Conservation (phyloP, 2,888 invertebrate genomes). For the Criorhina ranunculi region DNA sequence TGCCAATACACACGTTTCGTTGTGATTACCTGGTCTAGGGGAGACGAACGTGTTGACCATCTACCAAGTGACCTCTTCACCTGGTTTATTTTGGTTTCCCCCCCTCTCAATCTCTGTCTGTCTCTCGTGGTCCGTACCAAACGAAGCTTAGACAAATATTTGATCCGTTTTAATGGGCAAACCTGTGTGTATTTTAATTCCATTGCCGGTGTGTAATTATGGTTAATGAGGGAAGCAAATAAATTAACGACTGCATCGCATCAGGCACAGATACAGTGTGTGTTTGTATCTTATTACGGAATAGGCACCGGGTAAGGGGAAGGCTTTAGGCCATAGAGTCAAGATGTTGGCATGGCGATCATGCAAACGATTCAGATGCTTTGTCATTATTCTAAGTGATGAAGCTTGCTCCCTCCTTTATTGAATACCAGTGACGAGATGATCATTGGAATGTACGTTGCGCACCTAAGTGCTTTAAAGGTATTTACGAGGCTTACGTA, state of each 20-base stretch:
- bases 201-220: slow-evolving; percentile 54
- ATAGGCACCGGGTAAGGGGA: not conserved
- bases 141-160: slow-evolving; percentile 64
- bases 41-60: not conserved
- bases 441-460: slow-evolving; percentile 43
- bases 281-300: slow-evolving; percentile 14
- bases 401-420: slow-evolving; percentile 1
- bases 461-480: slow-evolving; percentile 31
- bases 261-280: slow-evolving; percentile 22
- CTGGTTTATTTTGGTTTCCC: slow-evolving; percentile 46
- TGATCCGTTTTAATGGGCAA: slow-evolving; percentile 59
- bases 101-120: not conserved
- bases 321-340: slow-evolving; percentile 19
- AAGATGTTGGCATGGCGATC: slow-evolving; percentile 36
- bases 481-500: slow-evolving; percentile 30
- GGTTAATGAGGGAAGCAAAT: slow-evolving; percentile 69
- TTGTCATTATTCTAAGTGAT: slow-evolving; percentile 11
- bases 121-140: slow-evolving; percentile 6
- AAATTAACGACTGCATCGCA: slow-evolving; percentile 51
- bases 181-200: slow-evolving; percentile 39
- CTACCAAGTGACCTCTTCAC: slow-evolving; percentile 65
- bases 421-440: slow-evolving; percentile 34
- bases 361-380: slow-evolving; percentile 34
- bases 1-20: not conserved
- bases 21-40: not conserved